Evolutionary conservation across 2,888 invertebrate genomes (phyloP), one percentile per base, ranked within the genome.

Genomic region (Chrysolina haemoptera): DNA sequence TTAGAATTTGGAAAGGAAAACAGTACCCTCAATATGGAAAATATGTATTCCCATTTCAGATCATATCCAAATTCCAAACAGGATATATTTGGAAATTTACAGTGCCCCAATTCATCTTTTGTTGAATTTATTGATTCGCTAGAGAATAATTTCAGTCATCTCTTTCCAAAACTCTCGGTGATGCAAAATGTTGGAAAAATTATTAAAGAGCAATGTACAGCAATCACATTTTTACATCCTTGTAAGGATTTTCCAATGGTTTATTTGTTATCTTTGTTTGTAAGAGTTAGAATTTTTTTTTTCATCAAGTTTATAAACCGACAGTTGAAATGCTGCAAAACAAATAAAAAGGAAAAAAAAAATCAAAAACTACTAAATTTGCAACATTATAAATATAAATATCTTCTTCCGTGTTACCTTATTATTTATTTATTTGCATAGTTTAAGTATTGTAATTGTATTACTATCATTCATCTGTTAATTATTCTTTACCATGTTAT

Each of bases 151-250:
- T 62, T 35, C 5, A 35, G 40, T 40, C 62, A 16, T 62, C 62
- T 62, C 40, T 62, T 35, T 14, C 27, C 62, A 62, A n/a, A 62
- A 35, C 62, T 62, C 18, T 62, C 9, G 22, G n/a, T 62, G 62
- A 62, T 20, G 62, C 62, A n/a, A 40, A 62, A 40, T 40, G 35
- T 62, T 16, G 62, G 40, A 62, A 41, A 40, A 62, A 55, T 55
- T 35, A 35, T 35, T 35, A 59, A 14, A 59, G 59, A 22, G 27
- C 27, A 59, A 22, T 59, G 59, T 59, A 20, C 59, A 59, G 8
- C 59, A 4, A 62, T 62, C 6, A 6, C 62, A 18, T 35, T 62
- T 62, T 10, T 3, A 27, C 62, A 62, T 62, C 14, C 62, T 62
- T 62, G 27, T 14, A 14, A 62, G 40, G 27, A 62, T 27, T n/a